A percentile compares a stretch with the other conserved stretches of the same genome.
Evolutionary conservation across 2,888 invertebrate species (phyloP).

Genomic region (Eutolmus rufibarbis): DNA sequence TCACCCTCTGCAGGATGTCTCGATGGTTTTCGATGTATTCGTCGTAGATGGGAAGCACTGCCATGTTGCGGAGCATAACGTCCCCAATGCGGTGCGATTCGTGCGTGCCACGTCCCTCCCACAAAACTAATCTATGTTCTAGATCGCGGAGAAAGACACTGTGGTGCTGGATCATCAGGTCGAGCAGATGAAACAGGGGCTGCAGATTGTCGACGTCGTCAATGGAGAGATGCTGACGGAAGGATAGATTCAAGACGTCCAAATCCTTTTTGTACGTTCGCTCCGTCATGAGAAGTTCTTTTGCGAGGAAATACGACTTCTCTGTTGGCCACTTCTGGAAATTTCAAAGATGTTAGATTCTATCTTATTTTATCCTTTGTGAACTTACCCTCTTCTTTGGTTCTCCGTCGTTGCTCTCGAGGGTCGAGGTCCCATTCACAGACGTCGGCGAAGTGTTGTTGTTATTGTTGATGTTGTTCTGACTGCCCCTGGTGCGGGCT

Average conservation of each 20-base stretch:
- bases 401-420: conserved; percentile 52
- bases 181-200: conserved; percentile 71
- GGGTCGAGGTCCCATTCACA: conserved; percentile 24
- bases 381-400: conserved; percentile 56
- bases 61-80: conserved; percentile 74
- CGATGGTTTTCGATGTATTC: conserved; percentile 77
- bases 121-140: conserved; percentile 76
- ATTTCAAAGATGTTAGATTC: neutral
- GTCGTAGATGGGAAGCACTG: conserved; percentile 72
- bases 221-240: conserved; percentile 73
- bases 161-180: conserved; percentile 84
- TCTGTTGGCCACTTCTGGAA: conserved; percentile 71
- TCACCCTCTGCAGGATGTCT: conserved; percentile 79
- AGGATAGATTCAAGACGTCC: conserved; percentile 86
- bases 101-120: conserved; percentile 71
- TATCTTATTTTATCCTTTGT: neutral
- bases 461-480: conserved; percentile 13
- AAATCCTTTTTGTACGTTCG: conserved; percentile 93
- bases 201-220: conserved; percentile 66
- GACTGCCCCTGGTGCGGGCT: conserved; percentile 54
- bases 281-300: conserved; percentile 95
- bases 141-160: conserved; percentile 80
- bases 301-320: conserved; percentile 83
- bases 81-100: conserved; percentile 75
- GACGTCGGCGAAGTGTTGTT: neutral